phyloP scores from a whole-genome alignment of 2,797 vertebrate genomes.

The Falco rusticolus region DNA sequence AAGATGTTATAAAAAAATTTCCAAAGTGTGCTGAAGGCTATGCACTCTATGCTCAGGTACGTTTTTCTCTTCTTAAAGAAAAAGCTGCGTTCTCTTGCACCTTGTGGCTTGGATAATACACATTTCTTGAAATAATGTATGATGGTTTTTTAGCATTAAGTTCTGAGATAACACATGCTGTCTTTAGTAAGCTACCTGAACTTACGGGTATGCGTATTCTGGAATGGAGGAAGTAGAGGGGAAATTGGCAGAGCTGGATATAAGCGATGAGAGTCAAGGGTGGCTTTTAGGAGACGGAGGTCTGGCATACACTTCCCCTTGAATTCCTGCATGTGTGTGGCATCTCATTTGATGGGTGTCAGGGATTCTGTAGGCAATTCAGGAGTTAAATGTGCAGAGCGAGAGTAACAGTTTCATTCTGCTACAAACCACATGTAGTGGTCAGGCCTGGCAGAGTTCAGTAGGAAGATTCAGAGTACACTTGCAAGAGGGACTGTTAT shows the following conservation, averaged over 20 bases:
- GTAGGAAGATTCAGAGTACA: neutral
- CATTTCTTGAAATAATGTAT: neutral
- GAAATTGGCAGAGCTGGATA: neutral
- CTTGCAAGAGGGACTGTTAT: neutral
- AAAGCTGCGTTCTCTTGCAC: neutral
- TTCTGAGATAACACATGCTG: neutral
- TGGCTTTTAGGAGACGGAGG: neutral
- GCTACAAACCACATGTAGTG: neutral
- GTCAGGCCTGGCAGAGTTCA: neutral
- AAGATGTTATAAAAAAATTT: constrained; percentile 95
- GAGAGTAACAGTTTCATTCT: neutral
- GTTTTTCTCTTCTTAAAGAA: neutral
- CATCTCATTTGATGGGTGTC: neutral
- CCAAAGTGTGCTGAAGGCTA: constrained; percentile 97
- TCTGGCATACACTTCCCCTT: neutral
- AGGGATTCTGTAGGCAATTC: neutral
- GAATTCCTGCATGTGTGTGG: neutral
- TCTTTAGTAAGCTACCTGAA: neutral
- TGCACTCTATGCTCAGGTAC: constrained; percentile 96
- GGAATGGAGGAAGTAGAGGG: neutral
- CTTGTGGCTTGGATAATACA: neutral
- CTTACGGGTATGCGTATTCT: neutral
- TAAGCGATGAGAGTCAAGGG: neutral
- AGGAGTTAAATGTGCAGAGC: neutral
- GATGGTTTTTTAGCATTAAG: neutral